Evolutionary conservation across 1,140 invertebrate species (phyloP), one percentile per base, ranked within the genome.

Genomic region (Drosophila malerkotliana): DNA sequence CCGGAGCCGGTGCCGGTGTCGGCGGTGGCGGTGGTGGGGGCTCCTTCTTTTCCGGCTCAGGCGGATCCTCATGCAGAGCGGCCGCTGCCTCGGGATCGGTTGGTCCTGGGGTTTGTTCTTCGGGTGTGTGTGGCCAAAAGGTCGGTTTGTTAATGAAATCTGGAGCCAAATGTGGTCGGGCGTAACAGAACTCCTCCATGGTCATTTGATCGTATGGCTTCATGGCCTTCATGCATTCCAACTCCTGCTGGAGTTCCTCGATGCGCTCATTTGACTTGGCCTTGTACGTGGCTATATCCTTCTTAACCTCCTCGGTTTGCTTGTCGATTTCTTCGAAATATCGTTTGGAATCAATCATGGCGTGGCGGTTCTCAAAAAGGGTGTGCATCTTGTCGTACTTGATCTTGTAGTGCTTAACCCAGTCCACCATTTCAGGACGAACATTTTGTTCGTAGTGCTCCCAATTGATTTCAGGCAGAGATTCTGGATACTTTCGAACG

Each of bases 201-300:
- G 97, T 98, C 97, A 98, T 98, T 71, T 97, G 93, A 41, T 94
- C 93, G 54, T 95, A 96, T 15, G 97, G 96, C 2, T 28, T 53
- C 47, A 91, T 44, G 4, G 4, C 1, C 0, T 74, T 62, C 5
- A 90, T 7, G 0, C 32, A 24, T 0, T 72, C 41, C 1, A 78
- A 24, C 39, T 71, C 32, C 1, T 61, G 0, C 24, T 57, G 32
- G 5, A 76, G 51, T 5, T 30, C 0, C 7, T 44, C 52, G 6
- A 91, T 90, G 6, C 84, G 77, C 9, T 69, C 4, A 14, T 91
- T 44, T 0, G 90, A 91, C 8, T 57, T 72, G 0, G 32, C 37
- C 14, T 87, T 91, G 21, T 54, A 91, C 4, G 7, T n/a, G 0
- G 9, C 0, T 4, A 90, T 57, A 3, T 66, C 48, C 21, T 51